Conservation (phyloP, 2,888 invertebrate species). For the Lottia scabra region DNA sequence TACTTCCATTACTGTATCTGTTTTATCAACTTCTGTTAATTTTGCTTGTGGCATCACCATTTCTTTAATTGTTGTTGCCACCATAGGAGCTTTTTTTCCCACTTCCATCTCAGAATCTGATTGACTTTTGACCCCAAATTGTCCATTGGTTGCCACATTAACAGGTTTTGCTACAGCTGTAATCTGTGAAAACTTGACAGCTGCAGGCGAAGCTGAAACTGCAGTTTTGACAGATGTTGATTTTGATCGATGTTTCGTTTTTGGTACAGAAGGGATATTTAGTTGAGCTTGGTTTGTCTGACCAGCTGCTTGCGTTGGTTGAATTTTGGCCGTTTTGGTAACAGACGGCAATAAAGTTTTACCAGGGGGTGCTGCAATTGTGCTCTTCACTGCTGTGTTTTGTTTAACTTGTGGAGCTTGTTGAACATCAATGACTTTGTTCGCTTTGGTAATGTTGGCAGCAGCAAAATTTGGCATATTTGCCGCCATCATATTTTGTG, state of each 20-base stretch:
- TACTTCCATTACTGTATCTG: constrained; percentile 16
- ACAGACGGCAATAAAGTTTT: constrained; percentile 55
- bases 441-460: constrained; percentile 20
- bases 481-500: constrained; percentile 34
- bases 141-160: constrained; percentile 27
- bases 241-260: constrained; percentile 27
- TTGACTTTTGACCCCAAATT: constrained; percentile 39
- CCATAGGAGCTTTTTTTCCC: constrained; percentile 7
- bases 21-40: constrained; percentile 19
- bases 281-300: constrained; percentile 21
- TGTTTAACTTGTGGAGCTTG: constrained; percentile 29
- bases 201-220: constrained; percentile 11
- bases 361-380: constrained; percentile 42
- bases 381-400: constrained; percentile 41
- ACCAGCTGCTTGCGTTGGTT: constrained; percentile 39
- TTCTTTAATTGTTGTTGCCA: constrained; percentile 6
- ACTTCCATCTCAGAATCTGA: constrained; percentile 51
- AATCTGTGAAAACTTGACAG: constrained; percentile 10
- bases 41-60: constrained; percentile 13
- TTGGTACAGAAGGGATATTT: constrained; percentile 29
- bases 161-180: constrained; percentile 23
- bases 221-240: constrained; percentile 29
- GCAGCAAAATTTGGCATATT: constrained; percentile 28
- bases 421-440: constrained; percentile 27
- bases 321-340: constrained; percentile 53